A percentile compares a stretch with the other conserved stretches of the same genome.
Conservation (phyloP, 23 tunicate species). For the Phallusia fumigata region DNA sequence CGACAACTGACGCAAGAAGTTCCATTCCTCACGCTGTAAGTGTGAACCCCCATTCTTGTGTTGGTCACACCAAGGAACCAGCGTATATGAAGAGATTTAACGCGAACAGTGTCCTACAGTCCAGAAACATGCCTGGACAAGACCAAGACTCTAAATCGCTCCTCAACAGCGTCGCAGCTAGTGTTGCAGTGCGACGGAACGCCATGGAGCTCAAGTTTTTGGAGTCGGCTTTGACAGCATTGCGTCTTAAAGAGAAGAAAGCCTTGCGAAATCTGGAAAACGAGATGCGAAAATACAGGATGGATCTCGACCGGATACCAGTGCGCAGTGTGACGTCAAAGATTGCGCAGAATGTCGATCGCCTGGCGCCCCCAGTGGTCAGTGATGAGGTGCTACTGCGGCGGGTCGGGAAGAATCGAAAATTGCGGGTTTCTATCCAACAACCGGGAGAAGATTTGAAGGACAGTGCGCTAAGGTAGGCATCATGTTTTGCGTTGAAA, state of each 20-base stretch:
- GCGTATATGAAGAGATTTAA: neutral
- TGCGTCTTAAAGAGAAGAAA: conserved; percentile 34
- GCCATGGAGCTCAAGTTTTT: conserved; percentile 27
- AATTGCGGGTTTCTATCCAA: neutral
- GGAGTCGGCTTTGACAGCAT: conserved; percentile 28
- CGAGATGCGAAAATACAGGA: conserved; percentile 47
- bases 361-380: conserved; percentile 12
- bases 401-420: conserved; percentile 16
- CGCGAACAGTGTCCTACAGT: neutral
- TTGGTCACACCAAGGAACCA: neutral
- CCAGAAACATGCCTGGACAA: neutral
- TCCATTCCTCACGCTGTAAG: neutral
- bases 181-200: conserved; percentile 26
- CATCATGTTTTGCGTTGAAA: too few species aligned
- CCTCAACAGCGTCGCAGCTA: conserved; percentile 5
- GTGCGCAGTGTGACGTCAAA: neutral
- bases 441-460: too few species aligned
- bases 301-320: conserved; percentile 6
- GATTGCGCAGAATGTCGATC: neutral
- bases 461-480: too few species aligned
- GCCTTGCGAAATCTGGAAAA: conserved; percentile 45
- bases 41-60: neutral
- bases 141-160: neutral
- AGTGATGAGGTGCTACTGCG: conserved; percentile 11
- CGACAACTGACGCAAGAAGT: neutral